Evolutionary conservation across 2,797 vertebrate species (phyloP).

Genomic region (Sebastolobus altivelis): DNA sequence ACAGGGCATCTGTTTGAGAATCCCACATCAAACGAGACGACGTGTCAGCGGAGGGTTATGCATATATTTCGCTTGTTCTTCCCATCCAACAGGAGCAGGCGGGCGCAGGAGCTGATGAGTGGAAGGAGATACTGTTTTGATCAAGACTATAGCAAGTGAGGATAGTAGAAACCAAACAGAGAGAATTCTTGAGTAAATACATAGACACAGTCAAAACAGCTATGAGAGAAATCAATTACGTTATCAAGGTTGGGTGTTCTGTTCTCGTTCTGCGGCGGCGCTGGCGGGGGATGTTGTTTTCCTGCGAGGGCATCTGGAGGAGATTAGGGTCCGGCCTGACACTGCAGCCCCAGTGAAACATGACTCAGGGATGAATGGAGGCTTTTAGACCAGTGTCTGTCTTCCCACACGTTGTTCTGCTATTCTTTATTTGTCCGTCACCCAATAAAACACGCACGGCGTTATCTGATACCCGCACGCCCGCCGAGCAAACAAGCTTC

Average conservation of each 20-base stretch:
- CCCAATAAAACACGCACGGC: conserved; percentile 78
- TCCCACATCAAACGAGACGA: conserved; percentile 77
- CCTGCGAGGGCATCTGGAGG: conserved; percentile 81
- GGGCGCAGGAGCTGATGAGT: conserved; percentile 43
- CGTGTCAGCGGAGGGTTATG: conserved; percentile 74
- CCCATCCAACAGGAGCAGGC: conserved; percentile 68
- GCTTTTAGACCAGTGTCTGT: conserved; percentile 76
- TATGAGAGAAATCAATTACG: conserved; percentile 46
- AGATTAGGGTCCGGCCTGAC: conserved; percentile 81
- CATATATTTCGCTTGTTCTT: conserved; percentile 78
- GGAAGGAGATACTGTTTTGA: conserved; percentile 63
- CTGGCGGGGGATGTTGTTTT: conserved; percentile 51
- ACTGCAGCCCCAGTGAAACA: conserved; percentile 80
- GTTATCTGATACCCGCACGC: conserved; percentile 67
- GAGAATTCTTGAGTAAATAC: conserved; percentile 17
- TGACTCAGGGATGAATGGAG: conserved; percentile 81
- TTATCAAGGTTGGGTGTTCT: conserved; percentile 37
- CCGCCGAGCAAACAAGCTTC: conserved; percentile 44
- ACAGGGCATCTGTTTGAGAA: conserved; percentile 73
- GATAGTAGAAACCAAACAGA: conserved; percentile 42
- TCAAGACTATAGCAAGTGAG: conserved; percentile 36
- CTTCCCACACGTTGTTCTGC: conserved; percentile 78
- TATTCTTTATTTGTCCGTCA: conserved; percentile 83
- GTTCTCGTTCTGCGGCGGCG: conserved; percentile 20
- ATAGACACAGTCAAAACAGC: conserved; percentile 16